A percentile compares a stretch with the other conserved stretches of the same genome.
Evolutionary conservation across 2,888 invertebrate genomes (phyloP).

Genomic region (Polymixis lichenea): DNA sequence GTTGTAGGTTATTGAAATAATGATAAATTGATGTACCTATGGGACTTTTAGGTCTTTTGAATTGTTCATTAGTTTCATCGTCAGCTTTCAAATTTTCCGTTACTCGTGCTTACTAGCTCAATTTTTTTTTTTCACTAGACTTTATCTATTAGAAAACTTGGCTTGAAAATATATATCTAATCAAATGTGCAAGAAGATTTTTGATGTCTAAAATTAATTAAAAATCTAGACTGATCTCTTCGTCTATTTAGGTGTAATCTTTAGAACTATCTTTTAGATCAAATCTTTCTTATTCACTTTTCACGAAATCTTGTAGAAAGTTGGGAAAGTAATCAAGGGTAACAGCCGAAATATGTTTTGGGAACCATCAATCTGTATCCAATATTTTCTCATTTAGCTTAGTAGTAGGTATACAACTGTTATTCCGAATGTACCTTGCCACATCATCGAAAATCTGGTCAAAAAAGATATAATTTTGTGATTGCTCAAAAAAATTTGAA

Average conservation of each 20-base stretch:
- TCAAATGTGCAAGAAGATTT: slow-evolving; percentile 52
- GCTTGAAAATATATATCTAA: slow-evolving; percentile 56
- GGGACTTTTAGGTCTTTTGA: slow-evolving; percentile 69
- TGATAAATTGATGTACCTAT: slow-evolving; percentile 76
- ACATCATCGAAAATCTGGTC: slow-evolving; percentile 65
- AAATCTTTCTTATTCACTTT: slow-evolving; percentile 57
- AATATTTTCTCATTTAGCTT: slow-evolving; percentile 58
- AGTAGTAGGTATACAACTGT: slow-evolving; percentile 61
- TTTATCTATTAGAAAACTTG: slow-evolving; percentile 41
- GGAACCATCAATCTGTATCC: slow-evolving; percentile 46
- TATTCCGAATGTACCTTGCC: slow-evolving; percentile 63
- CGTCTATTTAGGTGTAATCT: slow-evolving; percentile 62
- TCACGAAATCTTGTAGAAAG: slow-evolving; percentile 48
- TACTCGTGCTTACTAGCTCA: slow-evolving; percentile 74
- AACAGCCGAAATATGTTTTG: slow-evolving; percentile 51
- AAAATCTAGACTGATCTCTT: slow-evolving; percentile 68
- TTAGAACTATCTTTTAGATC: slow-evolving; percentile 59
- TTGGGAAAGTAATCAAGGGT: slow-evolving; percentile 73
- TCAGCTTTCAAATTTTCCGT: slow-evolving; percentile 62
- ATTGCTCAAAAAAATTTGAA: slow-evolving; percentile 83
- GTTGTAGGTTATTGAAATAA: slow-evolving; percentile 72
- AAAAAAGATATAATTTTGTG: slow-evolving; percentile 65
- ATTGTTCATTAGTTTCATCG: slow-evolving; percentile 71
- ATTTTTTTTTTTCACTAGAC: slow-evolving; percentile 57
- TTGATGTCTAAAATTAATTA: slow-evolving; percentile 60